Evolutionary conservation across 1,140 invertebrate species (phyloP).

Genomic region (Lysiphlebus fabarum): DNA sequence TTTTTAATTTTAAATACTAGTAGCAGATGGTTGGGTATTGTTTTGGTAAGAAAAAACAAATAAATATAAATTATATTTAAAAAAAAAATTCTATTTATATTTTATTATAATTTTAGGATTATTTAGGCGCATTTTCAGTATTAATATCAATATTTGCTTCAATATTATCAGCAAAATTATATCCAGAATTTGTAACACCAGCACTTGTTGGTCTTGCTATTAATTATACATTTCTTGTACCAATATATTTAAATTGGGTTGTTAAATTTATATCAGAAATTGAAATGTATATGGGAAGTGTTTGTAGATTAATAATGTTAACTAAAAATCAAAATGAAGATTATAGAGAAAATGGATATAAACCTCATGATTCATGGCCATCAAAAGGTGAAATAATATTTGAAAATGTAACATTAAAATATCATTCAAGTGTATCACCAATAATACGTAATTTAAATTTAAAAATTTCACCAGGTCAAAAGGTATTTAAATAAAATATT

Average conservation of each 20-base stretch:
- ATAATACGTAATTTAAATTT: conserved; percentile 66
- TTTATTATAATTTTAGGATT: conserved; percentile 64
- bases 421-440: conserved; percentile 60
- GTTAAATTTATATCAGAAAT: conserved; percentile 76
- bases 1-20: conserved; percentile 75
- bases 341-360: conserved; percentile 54
- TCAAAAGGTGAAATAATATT: conserved; percentile 68
- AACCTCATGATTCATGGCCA: conserved; percentile 65
- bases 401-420: conserved; percentile 65
- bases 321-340: conserved; percentile 59
- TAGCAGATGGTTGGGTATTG: conserved; percentile 79
- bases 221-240: conserved; percentile 76
- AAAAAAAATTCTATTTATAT: conserved; percentile 16
- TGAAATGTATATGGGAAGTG: conserved; percentile 75
- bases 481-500: conserved; percentile 50
- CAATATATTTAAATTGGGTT: conserved; percentile 78
- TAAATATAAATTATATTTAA: conserved; percentile 2
- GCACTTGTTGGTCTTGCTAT: conserved; percentile 70
- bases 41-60: conserved; percentile 61
- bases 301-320: conserved; percentile 69
- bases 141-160: conserved; percentile 68
- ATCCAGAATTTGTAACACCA: conserved; percentile 58
- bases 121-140: conserved; percentile 74
- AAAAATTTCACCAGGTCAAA: conserved; percentile 64
- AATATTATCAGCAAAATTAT: conserved; percentile 57